Evolutionary conservation across 1,140 invertebrate genomes (phyloP).

Genomic region (Thrips palmi): DNA sequence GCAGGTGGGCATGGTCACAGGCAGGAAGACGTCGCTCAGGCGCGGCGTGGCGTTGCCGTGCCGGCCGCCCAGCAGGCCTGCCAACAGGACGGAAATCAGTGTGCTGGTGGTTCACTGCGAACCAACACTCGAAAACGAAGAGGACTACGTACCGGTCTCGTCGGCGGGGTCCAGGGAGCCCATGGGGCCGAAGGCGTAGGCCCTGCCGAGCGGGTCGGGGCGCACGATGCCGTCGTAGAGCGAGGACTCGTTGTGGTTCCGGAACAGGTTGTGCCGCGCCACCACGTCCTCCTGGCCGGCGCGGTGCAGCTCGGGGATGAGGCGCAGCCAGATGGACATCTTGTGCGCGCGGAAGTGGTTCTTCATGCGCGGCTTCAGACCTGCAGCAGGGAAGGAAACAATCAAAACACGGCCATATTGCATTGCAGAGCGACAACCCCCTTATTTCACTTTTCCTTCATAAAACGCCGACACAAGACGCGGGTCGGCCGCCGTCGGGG

Average conservation of each 20-base stretch:
- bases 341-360: constrained; percentile 35
- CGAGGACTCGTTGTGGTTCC: constrained; percentile 12
- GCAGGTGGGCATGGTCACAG: constrained; percentile 7
- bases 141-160: no score
- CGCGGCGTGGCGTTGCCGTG: no score
- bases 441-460: not conserved
- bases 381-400: constrained; percentile 14
- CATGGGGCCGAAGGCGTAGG: no score
- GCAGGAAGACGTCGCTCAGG: constrained; percentile 4
- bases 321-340: constrained; percentile 33
- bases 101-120: no score
- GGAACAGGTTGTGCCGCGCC: constrained; percentile 17
- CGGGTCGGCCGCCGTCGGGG: no score
- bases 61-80: no score
- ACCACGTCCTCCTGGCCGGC: constrained; percentile 18
- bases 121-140: no score
- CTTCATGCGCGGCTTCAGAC: constrained; percentile 23
- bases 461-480: not conserved
- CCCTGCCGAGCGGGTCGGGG: constrained; percentile 2
- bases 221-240: constrained; percentile 15
- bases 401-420: not conserved
- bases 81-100: no score
- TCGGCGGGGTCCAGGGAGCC: no score
- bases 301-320: constrained; percentile 35
- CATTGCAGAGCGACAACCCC: not conserved